Evolutionary conservation across 2,113 vertebrate genomes (phyloP).

Genomic region (Chionis minor): DNA sequence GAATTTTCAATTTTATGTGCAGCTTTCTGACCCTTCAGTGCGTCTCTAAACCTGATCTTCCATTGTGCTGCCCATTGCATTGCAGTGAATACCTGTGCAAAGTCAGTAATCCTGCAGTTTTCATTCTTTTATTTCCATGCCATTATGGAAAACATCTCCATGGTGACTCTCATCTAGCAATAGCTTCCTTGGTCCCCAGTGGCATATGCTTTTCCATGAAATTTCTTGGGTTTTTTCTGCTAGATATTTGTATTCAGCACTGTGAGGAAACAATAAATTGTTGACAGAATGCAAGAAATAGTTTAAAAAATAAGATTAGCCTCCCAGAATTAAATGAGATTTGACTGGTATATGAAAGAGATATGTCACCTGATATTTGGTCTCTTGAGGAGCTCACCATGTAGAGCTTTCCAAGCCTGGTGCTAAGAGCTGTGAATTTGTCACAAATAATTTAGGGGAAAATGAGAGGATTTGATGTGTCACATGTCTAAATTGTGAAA

Average conservation of each 20-base stretch:
- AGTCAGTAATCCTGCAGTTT: not conserved
- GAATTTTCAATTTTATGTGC: not conserved
- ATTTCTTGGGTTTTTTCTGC: not conserved
- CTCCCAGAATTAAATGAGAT: not conserved
- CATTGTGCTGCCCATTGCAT: not conserved
- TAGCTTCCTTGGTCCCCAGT: not conserved
- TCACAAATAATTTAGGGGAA: not conserved
- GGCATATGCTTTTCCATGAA: not conserved
- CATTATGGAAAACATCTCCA: not conserved
- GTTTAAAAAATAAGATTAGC: not conserved
- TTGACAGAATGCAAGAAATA: not conserved
- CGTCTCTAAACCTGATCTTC: not conserved
- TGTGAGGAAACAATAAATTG: not conserved
- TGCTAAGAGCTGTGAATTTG: not conserved
- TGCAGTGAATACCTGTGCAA: not conserved
- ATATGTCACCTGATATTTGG: not conserved
- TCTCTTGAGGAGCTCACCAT: not conserved
- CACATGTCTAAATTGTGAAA: not conserved
- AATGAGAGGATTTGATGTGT: not conserved
- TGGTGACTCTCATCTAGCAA: not conserved
- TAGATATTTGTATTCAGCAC: not conserved
- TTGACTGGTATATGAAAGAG: not conserved
- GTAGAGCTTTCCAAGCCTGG: not conserved
- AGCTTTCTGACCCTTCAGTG: not conserved
- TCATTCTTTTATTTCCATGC: not conserved